These are phyloP conservation scores for Sinopyrophorus schimmeli DNA, from an alignment of 2,888 invertebrate species.

Conservation along the genomic window DNA sequence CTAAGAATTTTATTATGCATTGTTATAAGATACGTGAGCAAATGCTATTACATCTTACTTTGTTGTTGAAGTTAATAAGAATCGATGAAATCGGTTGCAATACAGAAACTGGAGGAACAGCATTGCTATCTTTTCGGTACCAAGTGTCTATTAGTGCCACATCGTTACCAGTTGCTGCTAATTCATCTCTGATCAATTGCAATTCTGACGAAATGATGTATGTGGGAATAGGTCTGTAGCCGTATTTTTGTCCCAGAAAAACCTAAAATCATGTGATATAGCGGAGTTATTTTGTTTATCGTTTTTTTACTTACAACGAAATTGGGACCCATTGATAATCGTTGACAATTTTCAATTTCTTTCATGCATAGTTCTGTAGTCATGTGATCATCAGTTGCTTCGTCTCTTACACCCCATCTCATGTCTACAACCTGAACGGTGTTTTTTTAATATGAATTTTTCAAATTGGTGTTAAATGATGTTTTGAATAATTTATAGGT, in stretches of 20 bases:
- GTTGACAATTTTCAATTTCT: conserved; percentile 96
- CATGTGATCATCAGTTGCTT: conserved; percentile 99
- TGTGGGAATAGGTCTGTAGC: conserved; percentile 96
- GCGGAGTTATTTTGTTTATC: no score
- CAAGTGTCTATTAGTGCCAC: conserved; percentile 85
- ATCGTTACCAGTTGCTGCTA: conserved; percentile 81
- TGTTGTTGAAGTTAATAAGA: conserved; percentile 95
- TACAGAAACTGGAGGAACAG: conserved; percentile 92
- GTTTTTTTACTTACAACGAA: conserved; percentile 81
- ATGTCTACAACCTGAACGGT: conserved; percentile 98
- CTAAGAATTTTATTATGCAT: conserved; percentile 54
- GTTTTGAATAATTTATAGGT: no score
- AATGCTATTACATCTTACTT: conserved; percentile 61
- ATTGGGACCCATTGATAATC: conserved; percentile 96
- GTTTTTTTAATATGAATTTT: no score
- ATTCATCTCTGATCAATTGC: conserved; percentile 81
- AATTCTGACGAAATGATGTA: conserved; percentile 91
- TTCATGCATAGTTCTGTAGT: conserved; percentile 98
- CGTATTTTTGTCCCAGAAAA: conserved; percentile 97
- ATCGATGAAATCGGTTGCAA: conserved; percentile 97
- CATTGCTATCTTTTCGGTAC: conserved; percentile 96
- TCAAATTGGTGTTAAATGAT: no score
- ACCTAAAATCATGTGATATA: conserved; percentile 58
- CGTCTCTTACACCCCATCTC: conserved; percentile 98
- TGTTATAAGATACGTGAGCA: neutral